Evolutionary conservation across 2,888 invertebrate genomes (phyloP), one percentile per base, ranked within the genome.

Genomic region (Trachelus stipa): DNA sequence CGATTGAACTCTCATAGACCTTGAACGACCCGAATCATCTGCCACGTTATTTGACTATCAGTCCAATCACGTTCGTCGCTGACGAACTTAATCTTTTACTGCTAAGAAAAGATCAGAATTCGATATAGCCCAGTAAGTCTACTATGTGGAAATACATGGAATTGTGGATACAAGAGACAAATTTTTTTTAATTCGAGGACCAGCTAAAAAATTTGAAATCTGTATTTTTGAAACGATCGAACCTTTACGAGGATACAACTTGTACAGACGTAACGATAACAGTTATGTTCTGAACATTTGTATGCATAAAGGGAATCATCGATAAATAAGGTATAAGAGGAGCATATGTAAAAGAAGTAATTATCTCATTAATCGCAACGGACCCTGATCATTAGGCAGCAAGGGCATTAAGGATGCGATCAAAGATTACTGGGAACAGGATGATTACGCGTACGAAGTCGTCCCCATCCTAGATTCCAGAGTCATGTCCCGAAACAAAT

Each of bases 11-110:
- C 35, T 30, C 35, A 30, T 85, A 74, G 34, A 37, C 37, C 74
- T 74, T 35, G 74, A n/a, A 15, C 56, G 56, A 56, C 56, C 56
- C 9, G 34, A 12, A 74, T 73, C 78, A 76, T 71, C 71, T 78
- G 78, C 56, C 76, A 73, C 82, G 82, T 79, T 80, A 84, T 87
- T 86, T 85, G 84, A 85, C 85, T 86, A 86, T 89, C 85, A 82
- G 86, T 81, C 85, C 78, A 83, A 87, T 89, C 89, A 83, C 87
- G 84, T 87, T 82, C 84, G 77, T 56, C 23, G 71, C 40, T 77
- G 79, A 76, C 81, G 79, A 73, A 75, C 77, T 73, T 73, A 79
- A 31, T n/a, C 56, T 73, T n/a, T 71, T 68, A 37, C 23, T 9
- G 56, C 56, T 23, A 56, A 56, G 79, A 81, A 78, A 76, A 85